These are phyloP conservation scores for Stegodyphus mimosarum DNA, from an alignment of 1,140 invertebrate genomes.

Conservation along the genomic window DNA sequence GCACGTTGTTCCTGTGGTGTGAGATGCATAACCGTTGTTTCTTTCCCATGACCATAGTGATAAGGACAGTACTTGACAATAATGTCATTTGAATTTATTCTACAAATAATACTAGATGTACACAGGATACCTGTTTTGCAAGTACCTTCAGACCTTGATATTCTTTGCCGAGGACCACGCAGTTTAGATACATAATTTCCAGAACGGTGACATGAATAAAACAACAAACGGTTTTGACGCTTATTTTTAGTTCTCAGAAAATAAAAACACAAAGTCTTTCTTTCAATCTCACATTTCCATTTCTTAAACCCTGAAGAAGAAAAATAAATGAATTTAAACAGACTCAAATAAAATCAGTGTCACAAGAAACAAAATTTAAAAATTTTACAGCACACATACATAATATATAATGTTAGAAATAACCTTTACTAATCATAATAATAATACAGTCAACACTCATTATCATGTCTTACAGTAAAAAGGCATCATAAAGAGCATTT, in stretches of 20 bases:
- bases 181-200: not conserved
- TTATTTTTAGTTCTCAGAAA: not conserved
- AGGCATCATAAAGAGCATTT: too few species aligned
- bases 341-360: too few species aligned
- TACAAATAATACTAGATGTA: not conserved
- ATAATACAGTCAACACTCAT: too few species aligned
- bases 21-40: constrained; percentile 25
- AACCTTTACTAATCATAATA: too few species aligned
- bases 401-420: too few species aligned
- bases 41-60: constrained; percentile 39
- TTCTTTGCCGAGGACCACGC: not conserved
- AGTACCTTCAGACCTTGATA: not conserved
- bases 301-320: constrained; percentile 11
- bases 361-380: too few species aligned
- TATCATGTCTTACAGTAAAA: too few species aligned
- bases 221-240: not conserved
- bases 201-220: constrained; percentile 19
- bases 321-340: too few species aligned
- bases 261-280: not conserved
- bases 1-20: constrained; percentile 31
- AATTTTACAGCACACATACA: too few species aligned
- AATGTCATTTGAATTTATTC: not conserved
- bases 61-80: constrained; percentile 2
- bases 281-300: constrained; percentile 21
- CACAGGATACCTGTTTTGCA: constrained; percentile 17